Conservation (phyloP, 2,113 vertebrate genomes). For the Myrmecophaga tridactyla region DNA sequence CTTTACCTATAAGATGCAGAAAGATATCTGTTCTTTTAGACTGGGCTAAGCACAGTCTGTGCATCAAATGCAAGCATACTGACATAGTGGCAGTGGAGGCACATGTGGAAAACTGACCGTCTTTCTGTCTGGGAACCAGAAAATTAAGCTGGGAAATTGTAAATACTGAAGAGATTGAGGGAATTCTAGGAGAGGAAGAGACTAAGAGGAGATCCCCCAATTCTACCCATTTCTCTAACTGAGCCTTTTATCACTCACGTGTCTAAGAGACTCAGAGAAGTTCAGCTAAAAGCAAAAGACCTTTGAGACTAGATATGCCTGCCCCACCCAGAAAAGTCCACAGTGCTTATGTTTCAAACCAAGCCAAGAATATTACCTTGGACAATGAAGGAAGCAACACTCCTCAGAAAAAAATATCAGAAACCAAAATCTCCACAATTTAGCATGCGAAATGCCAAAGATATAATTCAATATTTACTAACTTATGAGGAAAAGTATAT, state of each 20-base stretch:
- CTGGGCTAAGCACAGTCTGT: neutral
- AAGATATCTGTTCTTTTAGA: neutral
- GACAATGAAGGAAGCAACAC: neutral
- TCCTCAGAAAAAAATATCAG: neutral
- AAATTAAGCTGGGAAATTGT: neutral
- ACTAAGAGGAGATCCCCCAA: neutral
- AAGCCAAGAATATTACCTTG: neutral
- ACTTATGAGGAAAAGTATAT: neutral
- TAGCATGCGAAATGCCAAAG: neutral
- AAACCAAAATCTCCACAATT: neutral
- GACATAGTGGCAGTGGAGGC: no score
- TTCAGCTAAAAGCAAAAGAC: neutral
- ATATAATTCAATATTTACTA: neutral
- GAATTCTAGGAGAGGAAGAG: neutral
- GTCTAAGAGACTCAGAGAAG: neutral
- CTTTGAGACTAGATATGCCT: neutral
- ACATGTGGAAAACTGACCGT: neutral
- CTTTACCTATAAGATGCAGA: neutral
- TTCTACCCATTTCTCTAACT: neutral
- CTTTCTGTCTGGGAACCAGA: neutral
- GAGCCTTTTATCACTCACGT: neutral
- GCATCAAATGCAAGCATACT: no score
- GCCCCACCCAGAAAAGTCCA: neutral
- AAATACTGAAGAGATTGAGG: neutral
- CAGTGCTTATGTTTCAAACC: neutral